Evolutionary conservation across 2,888 invertebrate species (phyloP).

Genomic region (Phania funesta): DNA sequence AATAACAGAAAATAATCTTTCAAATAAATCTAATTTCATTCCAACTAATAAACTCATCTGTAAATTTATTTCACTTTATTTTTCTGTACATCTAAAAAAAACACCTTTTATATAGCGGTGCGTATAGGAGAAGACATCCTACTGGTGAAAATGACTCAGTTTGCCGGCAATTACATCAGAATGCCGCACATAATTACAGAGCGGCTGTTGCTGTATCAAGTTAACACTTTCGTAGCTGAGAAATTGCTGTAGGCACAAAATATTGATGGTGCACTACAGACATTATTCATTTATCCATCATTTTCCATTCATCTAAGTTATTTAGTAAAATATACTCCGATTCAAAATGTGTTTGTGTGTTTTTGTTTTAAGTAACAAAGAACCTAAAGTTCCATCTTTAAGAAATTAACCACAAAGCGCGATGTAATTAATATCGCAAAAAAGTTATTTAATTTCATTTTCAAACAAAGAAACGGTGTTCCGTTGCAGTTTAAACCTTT

Average conservation of each 20-base stretch:
- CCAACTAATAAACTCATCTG: no score
- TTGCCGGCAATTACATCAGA: constrained; percentile 75
- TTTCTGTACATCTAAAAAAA: no score
- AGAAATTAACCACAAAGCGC: background rate
- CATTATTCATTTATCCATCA: constrained; percentile 44
- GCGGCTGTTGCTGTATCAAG: constrained; percentile 78
- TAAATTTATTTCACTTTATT: no score
- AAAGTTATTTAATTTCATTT: constrained; percentile 12
- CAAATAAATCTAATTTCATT: no score
- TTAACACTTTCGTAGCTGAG: constrained; percentile 79
- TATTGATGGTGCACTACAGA: constrained; percentile 60
- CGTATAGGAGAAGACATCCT: constrained; percentile 22
- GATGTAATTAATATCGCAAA: constrained; percentile 33
- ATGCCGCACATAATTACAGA: constrained; percentile 79
- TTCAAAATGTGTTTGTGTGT: constrained; percentile 13
- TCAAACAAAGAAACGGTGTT: background rate
- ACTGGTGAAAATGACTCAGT: constrained; percentile 47
- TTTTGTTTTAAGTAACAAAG: no score
- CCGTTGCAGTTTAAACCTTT: background rate
- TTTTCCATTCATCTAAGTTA: constrained; percentile 6
- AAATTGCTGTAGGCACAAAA: constrained; percentile 72
- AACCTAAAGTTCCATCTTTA: background rate
- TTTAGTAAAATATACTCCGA: constrained; percentile 7
- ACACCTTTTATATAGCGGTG: no score
- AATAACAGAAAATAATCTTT: no score